Evolutionary conservation across 2,888 invertebrate species (phyloP), one percentile per base, ranked within the genome.

Genomic region (Keiferia lycopersicella): DNA sequence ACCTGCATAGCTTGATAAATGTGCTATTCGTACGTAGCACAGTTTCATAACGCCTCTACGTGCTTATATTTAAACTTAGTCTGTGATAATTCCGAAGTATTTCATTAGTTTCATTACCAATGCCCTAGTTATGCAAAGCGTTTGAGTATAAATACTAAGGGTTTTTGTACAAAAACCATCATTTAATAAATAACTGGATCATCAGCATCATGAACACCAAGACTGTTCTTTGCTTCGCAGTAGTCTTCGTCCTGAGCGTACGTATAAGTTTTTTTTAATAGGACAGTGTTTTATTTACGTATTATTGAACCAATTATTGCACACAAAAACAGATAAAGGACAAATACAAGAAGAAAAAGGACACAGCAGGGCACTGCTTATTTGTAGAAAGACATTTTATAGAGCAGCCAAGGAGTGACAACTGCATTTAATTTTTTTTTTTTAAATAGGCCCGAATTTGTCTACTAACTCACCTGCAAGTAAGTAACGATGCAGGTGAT

Each of bases 201-300:
- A 41, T 14, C 14, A 57, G 18, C 62, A 65, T 56, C 58, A 68
- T 68, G 68, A 61, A 65, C 48, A 59, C 68, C 8, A 68, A 65
- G 53, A 56, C 48, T 7, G 8, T 63, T 11, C 53, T 68, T 38
- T 67, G 62, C 62, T n/a, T 67, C 53, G 56, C 63, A n/a, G 53
- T 68, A 2, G 26, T 68, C 34, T 48, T 67, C n/a, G 60, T 62
- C 26, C 30, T 68, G 12, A 66, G 63, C 60, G 68, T 68, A 66
- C 58, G 68, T 64, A 58, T 38, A 30, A 22, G 22, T 12, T 51
- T 26, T 20, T 6, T 14, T 58, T 56, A 14, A 16, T 8, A 1
- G 6, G 34, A 34, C 34, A 7, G n/a, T n/a, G n/a, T 10, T 4
- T 8, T 34, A 34, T 10, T 10, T 34, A 34, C 34, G 26, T 26